Base-by-base conservation (phyloP, 2,113 vertebrate species). In the Myotis lucifugus region DNA sequence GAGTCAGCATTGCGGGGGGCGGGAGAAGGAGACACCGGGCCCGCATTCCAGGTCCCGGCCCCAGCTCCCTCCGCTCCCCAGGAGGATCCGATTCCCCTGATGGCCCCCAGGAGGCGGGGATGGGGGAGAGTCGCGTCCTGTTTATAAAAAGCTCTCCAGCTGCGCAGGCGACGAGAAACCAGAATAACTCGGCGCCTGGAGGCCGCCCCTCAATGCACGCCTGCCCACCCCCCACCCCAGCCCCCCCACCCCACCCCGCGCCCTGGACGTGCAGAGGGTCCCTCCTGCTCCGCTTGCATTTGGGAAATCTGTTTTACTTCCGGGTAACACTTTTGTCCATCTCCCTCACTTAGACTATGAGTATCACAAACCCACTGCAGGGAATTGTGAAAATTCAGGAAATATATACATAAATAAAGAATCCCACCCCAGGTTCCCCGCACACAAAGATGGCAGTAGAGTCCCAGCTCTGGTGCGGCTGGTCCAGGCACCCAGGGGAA, bases 101-200 rank as follows among this genome's bases (percentile, higher is more conserved):
- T 69, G 34, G 25, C 64, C 23, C 50, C 64, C n/a, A 27, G 76
- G 74, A 79, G 56, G 48, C 23, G 17, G 40, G 7, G 12, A 25
- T 0, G 3, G 8, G 29, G 8, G 61, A 54, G 50, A 37, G 7
- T 13, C 83, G 70, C 12, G 59, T 40, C 34, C 66, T 73, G 52
- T 93, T 95, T 88, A 74, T 77, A 87, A 86, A 97, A 81, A 48
- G 85, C 76, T 85, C 56, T 6, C 91, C 88, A 87, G 96, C 94
- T 96, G 94, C 95, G 4, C 66, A 96, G 95, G 88, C 76, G 92
- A 85, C 1, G 0, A 14, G 56, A 52, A 72, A 96, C 95, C 76
- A 81, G 93, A 97, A 97, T 96, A 97, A 93, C 88, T 90, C n/a
- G 11, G n/a, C 64, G 85, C 74, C 61, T 54, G 4, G 2, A 52